Evolutionary conservation across 1,140 invertebrate genomes (phyloP).

Genomic region (Zaprionus inermis): DNA sequence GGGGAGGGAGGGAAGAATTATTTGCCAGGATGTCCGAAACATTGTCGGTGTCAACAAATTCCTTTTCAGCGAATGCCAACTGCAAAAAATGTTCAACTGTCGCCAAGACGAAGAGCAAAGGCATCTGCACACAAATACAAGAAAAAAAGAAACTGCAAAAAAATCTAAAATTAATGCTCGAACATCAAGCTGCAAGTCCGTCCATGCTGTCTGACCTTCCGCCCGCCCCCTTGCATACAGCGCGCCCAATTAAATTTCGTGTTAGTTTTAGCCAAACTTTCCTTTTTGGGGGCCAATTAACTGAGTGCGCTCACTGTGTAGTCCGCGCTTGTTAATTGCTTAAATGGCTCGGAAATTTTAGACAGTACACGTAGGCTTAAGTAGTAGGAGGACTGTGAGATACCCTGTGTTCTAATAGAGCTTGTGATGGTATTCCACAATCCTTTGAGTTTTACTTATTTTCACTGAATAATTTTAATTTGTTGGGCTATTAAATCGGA

Average conservation of each 20-base stretch:
- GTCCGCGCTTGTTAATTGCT: conserved; percentile 71
- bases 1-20: conserved; percentile 59
- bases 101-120: conserved; percentile 16
- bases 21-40: conserved; percentile 83
- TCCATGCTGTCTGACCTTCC: conserved; percentile 9
- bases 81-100: conserved; percentile 54
- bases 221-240: conserved; percentile 33
- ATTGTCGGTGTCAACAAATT: conserved; percentile 83
- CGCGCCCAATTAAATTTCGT: conserved; percentile 70
- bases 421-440: too few relatives aligned
- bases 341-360: conserved; percentile 77
- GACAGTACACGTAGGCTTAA: conserved; percentile 11
- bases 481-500: too few relatives aligned
- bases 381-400: background rate
- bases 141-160: conserved; percentile 22
- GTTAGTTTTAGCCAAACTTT: conserved; percentile 55
- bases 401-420: conserved; percentile 3
- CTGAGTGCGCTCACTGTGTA: conserved; percentile 36
- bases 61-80: conserved; percentile 67
- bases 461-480: too few relatives aligned
- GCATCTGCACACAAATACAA: background rate
- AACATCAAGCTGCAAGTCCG: conserved; percentile 50
- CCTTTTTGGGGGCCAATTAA: conserved; percentile 64
- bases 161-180: conserved; percentile 62
- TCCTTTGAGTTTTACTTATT: too few relatives aligned